Base-by-base conservation (phyloP, 2,888 invertebrate species). In the Cephalotes varians region DNA sequence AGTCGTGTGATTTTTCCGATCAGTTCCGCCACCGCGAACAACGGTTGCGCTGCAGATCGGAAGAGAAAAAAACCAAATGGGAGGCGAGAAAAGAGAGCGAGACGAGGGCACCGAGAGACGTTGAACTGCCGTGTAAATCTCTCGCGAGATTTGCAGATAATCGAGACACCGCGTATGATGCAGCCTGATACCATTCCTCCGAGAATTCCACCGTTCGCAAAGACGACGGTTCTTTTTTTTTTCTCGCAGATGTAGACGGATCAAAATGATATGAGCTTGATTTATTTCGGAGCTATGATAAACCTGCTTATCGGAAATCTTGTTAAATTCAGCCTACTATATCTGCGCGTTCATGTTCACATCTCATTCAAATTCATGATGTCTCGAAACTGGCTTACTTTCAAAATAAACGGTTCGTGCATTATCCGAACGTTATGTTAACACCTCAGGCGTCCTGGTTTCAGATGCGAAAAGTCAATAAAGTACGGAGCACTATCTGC, bases 1-100 rank as follows among this genome's bases (percentile, higher is more conserved):
- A 64, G 51, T 67, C 83, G 56, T 56, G 83, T 80, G 80, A 85
- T 76, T 79, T 85, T 85, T 64, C 58, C 69, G 74, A 83, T 80
- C 79, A 37, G 56, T 51, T 77, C 49, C 69, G 40, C 25, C 76
- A 37, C 58, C 64, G 64, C 79, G 82, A 82, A 77, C 65, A 82
- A 82, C 71, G 81, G 15, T 37, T 40, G 44, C 44, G 54, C 47
- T 34, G 37, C 69, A 71, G 60, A 12, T 18, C 15, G 58, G 10
- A 34, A 21, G 40, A 21, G 10, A 28, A 62, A 65, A 44, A 28
- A 34, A 21, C 2, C 21, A 58, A 12, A 21, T 12, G 58, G 3
- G 15, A 58, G 40, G 21, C 15, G 31, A 40, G 3, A 40, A 31
- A 54, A 31, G 44, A 56, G 31, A 44, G 34, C 12, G 21, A 44